Evolutionary conservation across 2,113 vertebrate genomes (phyloP), one percentile per base, ranked within the genome.

Genomic region (Glaucidium brasilianum): DNA sequence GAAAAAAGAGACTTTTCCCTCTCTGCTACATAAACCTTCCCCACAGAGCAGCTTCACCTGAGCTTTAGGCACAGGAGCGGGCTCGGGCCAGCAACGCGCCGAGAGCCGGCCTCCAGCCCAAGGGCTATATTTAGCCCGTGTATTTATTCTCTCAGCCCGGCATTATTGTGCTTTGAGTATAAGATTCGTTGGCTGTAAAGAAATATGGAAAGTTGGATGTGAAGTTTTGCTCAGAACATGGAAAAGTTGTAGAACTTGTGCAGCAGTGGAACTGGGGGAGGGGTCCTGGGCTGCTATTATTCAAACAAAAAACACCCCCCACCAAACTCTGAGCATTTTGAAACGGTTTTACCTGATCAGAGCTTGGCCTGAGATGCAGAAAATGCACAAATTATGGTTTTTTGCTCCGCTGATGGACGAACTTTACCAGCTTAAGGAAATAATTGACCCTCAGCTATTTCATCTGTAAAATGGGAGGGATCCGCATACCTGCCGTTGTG

Each of bases 11-110:
- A 5, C 1, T 77, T 73, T 64, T 25, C 50, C 49, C 13, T 34
- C 12, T 0, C 2, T 5, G n/a, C 25, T 19, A 0, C 4, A 1
- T 7, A 9, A 55, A 6, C 30, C n/a, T 19, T 29, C 39, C 49
- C 21, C 3, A 1, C 10, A 2, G 50, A 53, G 41, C 5, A 9
- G 80, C 30, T 66, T 53, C 7, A 30, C 63, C 64, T 10, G 50
- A 9, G 78, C 3, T 66, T 22, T 55, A 26, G 75, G 83, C 0
- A 0, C 34, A 25, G 87, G 58, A 3, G 32, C 6, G 15, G 19
- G 78, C 35, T 49, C 2, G 23, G 63, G 13, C 7, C 47, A 30
- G 10, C 47, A 30, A 69, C 3, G 1, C 9, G 3, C 18, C 69
- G 2, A 18, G 81, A 29, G 1, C 18, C 4, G 53, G 58, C 30